Evolutionary conservation across 2,113 vertebrate species (phyloP).

Genomic region (Pimephales promelas): DNA sequence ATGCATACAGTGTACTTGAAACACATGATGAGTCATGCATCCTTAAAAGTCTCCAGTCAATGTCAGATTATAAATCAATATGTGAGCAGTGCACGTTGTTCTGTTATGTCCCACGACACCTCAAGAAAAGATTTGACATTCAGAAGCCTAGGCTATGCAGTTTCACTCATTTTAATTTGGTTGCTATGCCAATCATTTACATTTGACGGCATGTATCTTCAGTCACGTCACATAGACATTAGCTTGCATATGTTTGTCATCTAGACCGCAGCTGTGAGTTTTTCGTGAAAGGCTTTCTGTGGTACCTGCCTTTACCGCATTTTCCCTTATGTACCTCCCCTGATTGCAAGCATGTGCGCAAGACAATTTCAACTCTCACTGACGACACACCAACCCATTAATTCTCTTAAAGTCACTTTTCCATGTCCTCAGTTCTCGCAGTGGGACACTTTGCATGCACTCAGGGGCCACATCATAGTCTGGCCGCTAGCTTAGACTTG

Average conservation of each 20-base stretch:
- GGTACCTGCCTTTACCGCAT: conserved; percentile 5
- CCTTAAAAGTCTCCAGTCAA: not conserved
- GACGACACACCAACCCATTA: not conserved
- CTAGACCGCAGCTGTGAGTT: conserved; percentile 2
- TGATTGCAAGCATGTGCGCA: conserved; percentile 15
- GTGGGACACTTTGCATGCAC: conserved; percentile 37
- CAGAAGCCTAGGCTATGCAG: not conserved
- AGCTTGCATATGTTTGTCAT: not conserved
- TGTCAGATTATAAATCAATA: not conserved
- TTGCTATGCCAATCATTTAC: not conserved
- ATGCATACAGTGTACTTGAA: no score
- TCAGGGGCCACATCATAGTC: conserved; percentile 35
- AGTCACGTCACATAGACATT: not conserved
- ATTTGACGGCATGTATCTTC: not conserved
- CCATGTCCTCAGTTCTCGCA: conserved; percentile 28
- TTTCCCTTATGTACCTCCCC: not conserved
- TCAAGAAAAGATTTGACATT: not conserved
- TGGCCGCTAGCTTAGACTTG: conserved; percentile 39
- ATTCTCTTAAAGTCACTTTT: conserved; percentile 49
- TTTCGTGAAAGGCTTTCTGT: conserved; percentile 16
- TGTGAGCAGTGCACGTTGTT: not conserved
- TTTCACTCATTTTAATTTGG: not conserved
- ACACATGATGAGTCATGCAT: not conserved
- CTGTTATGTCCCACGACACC: not conserved
- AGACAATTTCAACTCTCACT: not conserved